Evolutionary conservation across 2,888 invertebrate species (phyloP), one percentile per base, ranked within the genome.

Genomic region (Gibbula magus): DNA sequence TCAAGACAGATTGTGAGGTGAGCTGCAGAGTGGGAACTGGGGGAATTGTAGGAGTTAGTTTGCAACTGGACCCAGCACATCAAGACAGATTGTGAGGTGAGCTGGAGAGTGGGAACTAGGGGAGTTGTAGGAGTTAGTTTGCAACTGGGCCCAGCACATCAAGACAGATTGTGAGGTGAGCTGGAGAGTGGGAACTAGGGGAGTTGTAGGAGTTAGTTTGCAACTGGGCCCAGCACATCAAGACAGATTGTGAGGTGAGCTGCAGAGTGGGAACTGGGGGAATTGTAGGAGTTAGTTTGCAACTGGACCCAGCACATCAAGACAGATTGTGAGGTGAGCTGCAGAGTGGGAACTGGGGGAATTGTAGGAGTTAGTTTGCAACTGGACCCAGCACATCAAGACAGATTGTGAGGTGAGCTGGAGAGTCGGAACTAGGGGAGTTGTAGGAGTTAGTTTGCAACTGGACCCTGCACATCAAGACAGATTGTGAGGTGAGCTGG

Each of bases 221-320:
- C 76, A 92, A 94, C 7, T 97, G 97, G 91, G 93, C 95, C 1
- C 93, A 94, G 45, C 98, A 98, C 90, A 98, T 98, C 84, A 96
- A 96, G 87, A 93, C 93, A 0, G 94, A 94, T 66, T 97, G 97
- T 91, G 93, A 94, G 90, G 94, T 95, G 85, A 87, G 86, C 0
- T 2, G 52, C 35, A n/a, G 13, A n/a, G 7, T 56, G 22, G 54
- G 8, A n/a, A 10, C 4, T 8, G n/a, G 1, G 25, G 56, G 7
- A 8, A 8, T 7, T 4, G 3, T 56, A n/a, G 1, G 1, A 8
- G 7, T 7, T 1, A 25, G 7, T 4, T n/a, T 1, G n/a, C 76
- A 92, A 94, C 7, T 97, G 97, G 91, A 93, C 95, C 1, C 93
- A 94, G 45, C 98, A 98, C 90, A 98, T 98, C 84, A 96, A 96